Evolutionary conservation across 1,140 invertebrate genomes (phyloP).

Genomic region (Drosophila bocqueti): DNA sequence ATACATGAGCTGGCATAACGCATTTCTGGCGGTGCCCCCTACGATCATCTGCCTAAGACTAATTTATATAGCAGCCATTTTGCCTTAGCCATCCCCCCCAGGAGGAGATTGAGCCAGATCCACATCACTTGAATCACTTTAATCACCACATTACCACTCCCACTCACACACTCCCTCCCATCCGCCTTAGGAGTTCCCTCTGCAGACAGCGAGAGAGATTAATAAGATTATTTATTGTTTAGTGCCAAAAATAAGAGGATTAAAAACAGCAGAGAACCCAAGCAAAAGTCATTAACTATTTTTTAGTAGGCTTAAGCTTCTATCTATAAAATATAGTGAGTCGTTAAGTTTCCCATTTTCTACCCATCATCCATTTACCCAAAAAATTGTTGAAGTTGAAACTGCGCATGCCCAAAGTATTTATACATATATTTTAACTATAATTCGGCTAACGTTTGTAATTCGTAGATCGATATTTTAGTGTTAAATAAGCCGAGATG

Average conservation of each 20-base stretch:
- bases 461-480: slow-evolving; percentile 53
- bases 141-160: slow-evolving; percentile 16
- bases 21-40: slow-evolving; percentile 49
- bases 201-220: slow-evolving; percentile 67
- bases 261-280: slow-evolving; percentile 29
- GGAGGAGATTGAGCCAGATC: not conserved
- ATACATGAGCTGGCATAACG: slow-evolving; percentile 54
- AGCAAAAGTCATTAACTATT: slow-evolving; percentile 76
- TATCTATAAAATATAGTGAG: slow-evolving; percentile 38
- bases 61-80: slow-evolving; percentile 43
- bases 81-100: slow-evolving; percentile 41
- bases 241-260: slow-evolving; percentile 66
- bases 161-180: slow-evolving; percentile 34
- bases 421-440: slow-evolving; percentile 67
- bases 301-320: slow-evolving; percentile 45
- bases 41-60: slow-evolving; percentile 54
- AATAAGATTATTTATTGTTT: slow-evolving; percentile 79
- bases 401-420: slow-evolving; percentile 78
- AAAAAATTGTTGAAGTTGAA: slow-evolving; percentile 47
- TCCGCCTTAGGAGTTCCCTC: slow-evolving; percentile 46
- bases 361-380: slow-evolving; percentile 16
- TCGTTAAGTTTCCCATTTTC: slow-evolving; percentile 24
- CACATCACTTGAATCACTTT: slow-evolving; percentile 7
- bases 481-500: slow-evolving; percentile 34
- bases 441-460: slow-evolving; percentile 37